Base-by-base conservation (phyloP, 30 jellyfish, hydroid and myxozoan species). In the Cassiopea xamachana region DNA sequence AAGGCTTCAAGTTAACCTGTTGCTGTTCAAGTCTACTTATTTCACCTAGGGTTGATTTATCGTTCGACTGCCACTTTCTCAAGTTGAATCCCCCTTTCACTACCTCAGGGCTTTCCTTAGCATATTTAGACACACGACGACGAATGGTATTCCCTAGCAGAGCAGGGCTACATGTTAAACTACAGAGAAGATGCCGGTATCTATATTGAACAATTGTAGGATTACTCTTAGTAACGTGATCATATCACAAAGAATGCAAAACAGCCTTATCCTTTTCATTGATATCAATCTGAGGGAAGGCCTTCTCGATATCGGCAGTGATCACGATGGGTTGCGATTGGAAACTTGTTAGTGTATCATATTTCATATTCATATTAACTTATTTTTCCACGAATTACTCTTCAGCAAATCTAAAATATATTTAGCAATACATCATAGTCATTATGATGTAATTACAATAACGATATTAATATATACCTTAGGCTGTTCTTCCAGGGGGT, bases 1-100 rank as follows among this genome's bases (percentile, higher is more conserved):
- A 1, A 27, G 81, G 81, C 7, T 7, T 27, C 81, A 55, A 46
- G 55, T 55, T 55, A 55, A 6, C 64, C 64, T 55, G 64, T 55
- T 55, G 64, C 12, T 55, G 64, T 75, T 85, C 87, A n/a, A 75
- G 62, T 18, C 17, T 18, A 64, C 58, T 73, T 47, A 85, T 69
- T 68, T 74, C 49, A 10, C 60, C 58, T 0, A 69, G 49, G 61
- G 79, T 82, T 76, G 59, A 77, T 79, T 68, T 78, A 85, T 88
- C 67, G 67, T 92, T 92, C 1, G 98, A 60, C 68, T 49, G 74
- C 98, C 98, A 85, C 83, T 92, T 86, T 43, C 90, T 82, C 72
- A 85, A 81, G 48, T 87, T 60, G 90, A 92, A 92, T 1, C 97
- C 97, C 1, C 93, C 97, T 64, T 83, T 51, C 55, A 61, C 90